Evolutionary conservation across 2,888 invertebrate species (phyloP).

Genomic region (Chironomus tentans): DNA sequence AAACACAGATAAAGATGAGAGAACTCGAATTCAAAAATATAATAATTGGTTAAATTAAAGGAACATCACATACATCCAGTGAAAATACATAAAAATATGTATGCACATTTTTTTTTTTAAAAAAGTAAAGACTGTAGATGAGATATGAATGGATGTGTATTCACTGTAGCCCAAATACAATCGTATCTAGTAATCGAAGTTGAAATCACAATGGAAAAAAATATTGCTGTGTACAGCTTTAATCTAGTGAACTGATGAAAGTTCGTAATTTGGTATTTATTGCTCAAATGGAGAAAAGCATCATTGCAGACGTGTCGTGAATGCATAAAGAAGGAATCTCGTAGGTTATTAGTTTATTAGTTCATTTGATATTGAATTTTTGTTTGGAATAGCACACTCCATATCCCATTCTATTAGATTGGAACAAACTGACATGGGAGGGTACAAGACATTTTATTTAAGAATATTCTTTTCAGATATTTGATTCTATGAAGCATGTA

Average conservation of each 20-base stretch:
- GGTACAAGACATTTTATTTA: too few relatives aligned
- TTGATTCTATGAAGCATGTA: too few relatives aligned
- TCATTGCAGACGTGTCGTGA: not conserved
- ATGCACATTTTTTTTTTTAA: not conserved
- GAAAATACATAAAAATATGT: not conserved
- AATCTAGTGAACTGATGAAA: constrained; percentile 23
- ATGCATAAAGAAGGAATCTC: constrained; percentile 3
- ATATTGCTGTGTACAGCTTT: constrained; percentile 15
- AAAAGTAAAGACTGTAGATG: not conserved
- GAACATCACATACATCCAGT: not conserved
- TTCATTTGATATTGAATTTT: not conserved
- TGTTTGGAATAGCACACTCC: too few relatives aligned
- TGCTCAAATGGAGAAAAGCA: constrained; percentile 11
- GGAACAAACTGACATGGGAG: too few relatives aligned
- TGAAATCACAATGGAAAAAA: not conserved
- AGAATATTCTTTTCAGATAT: too few relatives aligned
- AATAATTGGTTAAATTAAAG: constrained; percentile 23
- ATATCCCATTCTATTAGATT: too few relatives aligned
- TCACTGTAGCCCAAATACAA: not conserved
- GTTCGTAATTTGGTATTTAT: constrained; percentile 24
- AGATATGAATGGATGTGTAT: not conserved
- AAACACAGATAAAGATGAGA: not conserved
- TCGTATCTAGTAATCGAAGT: too few relatives aligned
- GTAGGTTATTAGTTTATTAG: constrained; percentile 24
- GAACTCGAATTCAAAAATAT: not conserved